Evolutionary conservation across 1,140 invertebrate genomes (phyloP).

Genomic region (Ceratosolen solmsi): DNA sequence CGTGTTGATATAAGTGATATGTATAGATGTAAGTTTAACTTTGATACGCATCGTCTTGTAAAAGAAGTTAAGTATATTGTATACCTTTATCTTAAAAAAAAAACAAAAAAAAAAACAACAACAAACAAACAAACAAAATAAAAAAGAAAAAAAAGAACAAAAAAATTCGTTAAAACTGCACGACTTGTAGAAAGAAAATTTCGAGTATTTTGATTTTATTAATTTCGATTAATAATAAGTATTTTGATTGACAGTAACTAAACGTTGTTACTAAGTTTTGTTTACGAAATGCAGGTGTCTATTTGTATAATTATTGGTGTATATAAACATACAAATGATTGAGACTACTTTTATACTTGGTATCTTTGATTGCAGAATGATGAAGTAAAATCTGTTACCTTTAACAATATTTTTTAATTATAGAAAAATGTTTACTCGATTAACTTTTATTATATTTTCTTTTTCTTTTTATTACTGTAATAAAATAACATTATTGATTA

Average conservation of each 20-base stretch:
- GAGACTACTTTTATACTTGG: neutral
- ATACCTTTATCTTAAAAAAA: neutral
- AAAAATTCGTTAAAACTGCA: constrained; percentile 32
- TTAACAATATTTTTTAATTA: no score
- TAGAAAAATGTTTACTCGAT: no score
- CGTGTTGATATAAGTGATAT: constrained; percentile 15
- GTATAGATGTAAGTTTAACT: constrained; percentile 35
- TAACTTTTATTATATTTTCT: no score
- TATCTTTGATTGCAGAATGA: neutral
- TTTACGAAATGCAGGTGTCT: constrained; percentile 17
- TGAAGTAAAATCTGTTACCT: neutral
- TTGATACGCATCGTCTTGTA: constrained; percentile 41
- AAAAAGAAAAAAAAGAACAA: neutral
- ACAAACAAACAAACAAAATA: constrained; percentile 18
- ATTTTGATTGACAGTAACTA: neutral
- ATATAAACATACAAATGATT: neutral
- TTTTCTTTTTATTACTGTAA: no score
- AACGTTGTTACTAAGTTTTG: neutral
- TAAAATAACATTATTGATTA: neutral
- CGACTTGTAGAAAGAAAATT: constrained; percentile 4
- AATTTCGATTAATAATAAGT: constrained; percentile 4
- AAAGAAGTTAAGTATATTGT: constrained; percentile 35
- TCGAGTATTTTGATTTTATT: constrained; percentile 16
- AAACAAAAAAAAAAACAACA: neutral
- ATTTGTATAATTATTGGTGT: neutral